Evolutionary conservation across 2,113 vertebrate species (phyloP).

Genomic region (Pogonocichla stellata): DNA sequence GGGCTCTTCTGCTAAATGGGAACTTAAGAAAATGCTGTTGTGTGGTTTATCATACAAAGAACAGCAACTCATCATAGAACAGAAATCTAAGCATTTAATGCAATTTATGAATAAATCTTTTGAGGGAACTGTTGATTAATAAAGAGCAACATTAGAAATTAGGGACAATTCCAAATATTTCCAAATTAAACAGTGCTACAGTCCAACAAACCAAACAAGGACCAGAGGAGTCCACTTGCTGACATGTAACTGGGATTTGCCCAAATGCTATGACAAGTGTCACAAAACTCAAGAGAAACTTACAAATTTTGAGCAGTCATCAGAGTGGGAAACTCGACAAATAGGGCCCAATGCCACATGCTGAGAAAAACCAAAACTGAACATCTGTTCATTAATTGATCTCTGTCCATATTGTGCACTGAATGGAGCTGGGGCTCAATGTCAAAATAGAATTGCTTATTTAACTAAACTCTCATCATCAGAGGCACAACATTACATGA

Average conservation of each 20-base stretch:
- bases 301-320: not conserved
- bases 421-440: not conserved
- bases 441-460: not conserved
- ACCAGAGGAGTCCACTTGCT: not conserved
- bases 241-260: not conserved
- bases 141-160: not conserved
- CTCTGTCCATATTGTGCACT: not conserved
- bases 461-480: constrained; percentile 9
- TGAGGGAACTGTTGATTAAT: not conserved
- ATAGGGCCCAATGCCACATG: not conserved
- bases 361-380: constrained; percentile 14
- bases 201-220: not conserved
- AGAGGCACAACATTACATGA: not conserved
- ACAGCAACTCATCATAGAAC: not conserved
- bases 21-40: not conserved
- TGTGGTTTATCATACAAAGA: not conserved
- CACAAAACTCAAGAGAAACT: constrained; percentile 1
- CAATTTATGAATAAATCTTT: not conserved
- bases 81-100: not conserved
- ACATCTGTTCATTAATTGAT: constrained; percentile 35
- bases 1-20: not conserved
- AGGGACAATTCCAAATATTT: not conserved
- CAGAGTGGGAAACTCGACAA: not conserved
- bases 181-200: fast-evolving
- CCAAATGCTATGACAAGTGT: not conserved